A percentile compares a stretch with the other conserved stretches of the same genome.
Conservation (phyloP, 1,140 invertebrate genomes). For the Marisa cornuarietis region DNA sequence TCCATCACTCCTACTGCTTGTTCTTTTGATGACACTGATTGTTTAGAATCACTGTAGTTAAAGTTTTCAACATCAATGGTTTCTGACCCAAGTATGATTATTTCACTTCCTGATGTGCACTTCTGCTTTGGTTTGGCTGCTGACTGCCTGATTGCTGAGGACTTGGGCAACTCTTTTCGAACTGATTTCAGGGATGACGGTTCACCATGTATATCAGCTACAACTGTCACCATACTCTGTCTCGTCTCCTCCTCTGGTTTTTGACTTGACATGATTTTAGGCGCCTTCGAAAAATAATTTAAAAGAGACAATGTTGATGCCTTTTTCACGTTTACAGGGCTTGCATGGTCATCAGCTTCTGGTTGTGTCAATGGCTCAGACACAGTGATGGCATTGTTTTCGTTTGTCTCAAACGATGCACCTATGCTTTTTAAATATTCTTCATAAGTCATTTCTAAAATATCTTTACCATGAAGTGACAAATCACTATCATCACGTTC, state of each 20-base stretch:
- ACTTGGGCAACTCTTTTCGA: too few relatives aligned
- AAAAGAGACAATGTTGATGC: conserved; percentile 6
- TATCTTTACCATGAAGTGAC: conserved; percentile 1
- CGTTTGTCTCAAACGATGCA: neutral
- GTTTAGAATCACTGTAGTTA: neutral
- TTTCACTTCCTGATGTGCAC: conserved; percentile 4
- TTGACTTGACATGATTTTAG: neutral
- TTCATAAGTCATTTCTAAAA: conserved; percentile 10
- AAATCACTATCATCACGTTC: conserved; percentile 3
- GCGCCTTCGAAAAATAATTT: conserved; percentile 9
- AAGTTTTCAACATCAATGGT: neutral
- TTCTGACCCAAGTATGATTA: conserved; percentile 19
- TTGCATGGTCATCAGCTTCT: neutral
- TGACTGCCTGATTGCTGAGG: too few relatives aligned
- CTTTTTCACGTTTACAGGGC: neutral
- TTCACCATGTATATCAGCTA: conserved; percentile 9
- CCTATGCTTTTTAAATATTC: conserved; percentile 5
- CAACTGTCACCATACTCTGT: neutral
- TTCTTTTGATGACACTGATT: neutral
- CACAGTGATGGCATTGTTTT: neutral
- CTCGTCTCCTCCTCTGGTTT: neutral
- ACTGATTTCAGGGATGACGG: neutral
- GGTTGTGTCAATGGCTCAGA: neutral
- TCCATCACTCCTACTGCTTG: neutral
- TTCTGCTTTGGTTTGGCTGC: neutral